Evolutionary conservation across 2,888 invertebrate species (phyloP), one percentile per base, ranked within the genome.

Genomic region (Clitarchus hookeri): DNA sequence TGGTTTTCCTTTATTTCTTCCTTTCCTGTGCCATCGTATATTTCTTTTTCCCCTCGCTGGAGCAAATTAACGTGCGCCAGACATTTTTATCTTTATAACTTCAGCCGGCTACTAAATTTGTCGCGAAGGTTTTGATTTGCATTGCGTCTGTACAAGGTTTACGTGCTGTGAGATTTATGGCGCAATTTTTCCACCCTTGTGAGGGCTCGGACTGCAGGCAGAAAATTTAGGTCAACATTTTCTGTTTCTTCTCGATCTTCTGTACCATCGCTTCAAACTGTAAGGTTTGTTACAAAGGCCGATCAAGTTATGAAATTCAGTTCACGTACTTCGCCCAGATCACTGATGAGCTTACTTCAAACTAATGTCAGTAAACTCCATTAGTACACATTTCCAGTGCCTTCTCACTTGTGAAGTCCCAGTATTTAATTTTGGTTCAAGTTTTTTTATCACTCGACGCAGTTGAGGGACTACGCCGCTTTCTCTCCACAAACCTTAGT

Each of bases 61-160:
- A n/a, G 65, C 19, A 65, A 65, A n/a, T 65, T 8, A 65, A 65
- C 65, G 65, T 2, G 65, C 16, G 65, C 65, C 65, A 65, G 65
- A 65, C 65, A n/a, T 65, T 65, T 65, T 65, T 65, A 65, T 65
- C 65, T 65, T 65, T 65, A 65, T 65, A 65, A 65, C 65, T 65
- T 65, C 65, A 19, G n/a, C 65, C 65, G 65, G 11, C 23, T 65
- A n/a, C 65, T 65, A 23, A 23, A 65, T 65, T 65, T 65, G 65
- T 65, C 65, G 65, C 23, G 65, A n/a, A 65, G 65, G 65, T 65
- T 65, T 65, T 65, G 65, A 65, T 65, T 65, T 65, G 16, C 65
- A 65, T 65, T 65, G 65, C n/a, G 65, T 23, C 65, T 65, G 23
- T 65, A 65, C 65, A 65, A 65, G 65, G 65, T 65, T 48, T 65